Evolutionary conservation across 2,797 vertebrate species (phyloP), one percentile per base, ranked within the genome.

Genomic region (Lepus townsendii): DNA sequence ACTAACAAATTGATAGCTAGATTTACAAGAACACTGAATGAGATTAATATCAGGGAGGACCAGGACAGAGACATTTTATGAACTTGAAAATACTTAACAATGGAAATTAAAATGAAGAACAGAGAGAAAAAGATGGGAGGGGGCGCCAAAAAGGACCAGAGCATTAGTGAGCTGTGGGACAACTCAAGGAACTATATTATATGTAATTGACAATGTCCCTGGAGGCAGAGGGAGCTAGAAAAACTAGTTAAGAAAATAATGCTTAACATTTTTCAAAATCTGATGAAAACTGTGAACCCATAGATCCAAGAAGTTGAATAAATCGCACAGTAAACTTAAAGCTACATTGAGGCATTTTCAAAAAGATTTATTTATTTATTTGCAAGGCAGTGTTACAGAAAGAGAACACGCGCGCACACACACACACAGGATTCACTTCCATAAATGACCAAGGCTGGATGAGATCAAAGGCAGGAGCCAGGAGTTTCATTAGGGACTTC

Each of bases 211-310:
- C 52, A 26, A 66, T 17, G 12, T 89, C 19, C 26, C 26, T 24
- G 4, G 75, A 52, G 65, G 38, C 6, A 3, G 7, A 1, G 35
- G 27, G 20, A 16, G 27, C 16, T 3, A 35, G 76, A 62, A 82
- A 95, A 72, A 42, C 91, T 52, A 91, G 30, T 60, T 85, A 54
- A 69, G 24, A 54, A 84, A 76, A 77, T 62, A 88, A 17, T 75
- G 32, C 65, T 83, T 71, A 38, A 73, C 27, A 30, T 4, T 38
- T 73, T 82, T 90, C 27, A 69, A 12, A 77, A 91, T 65, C 65
- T 77, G 27, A 72, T 75, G 73, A 66, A 79, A 26, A 63, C 5
- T 47, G 8, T 47, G 42, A 47, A 38, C 19, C 13, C 42, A 62
- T 2, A 89, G 32, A 62, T 52, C 17, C 27, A 63, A 38, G 38